Evolutionary conservation across 1,140 invertebrate species (phyloP), one percentile per base, ranked within the genome.

Genomic region (Eurosta solidaginis): DNA sequence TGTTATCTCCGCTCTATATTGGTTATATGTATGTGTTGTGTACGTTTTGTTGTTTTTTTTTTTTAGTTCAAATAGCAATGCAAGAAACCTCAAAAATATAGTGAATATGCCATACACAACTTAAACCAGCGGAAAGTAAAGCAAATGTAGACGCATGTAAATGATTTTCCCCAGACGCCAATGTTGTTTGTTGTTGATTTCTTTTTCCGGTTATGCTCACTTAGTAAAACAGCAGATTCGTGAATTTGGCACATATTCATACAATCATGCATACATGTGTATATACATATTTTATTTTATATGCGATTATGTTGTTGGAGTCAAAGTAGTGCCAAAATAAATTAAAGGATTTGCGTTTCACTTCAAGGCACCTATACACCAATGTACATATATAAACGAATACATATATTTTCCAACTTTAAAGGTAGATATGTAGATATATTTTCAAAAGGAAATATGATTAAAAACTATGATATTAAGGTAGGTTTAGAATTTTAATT

Each of bases 101-200:
- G n/a, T n/a, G n/a, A n/a, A 29, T 59, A 29, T 59, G 54, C 12
- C 59, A 42, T 4, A 33, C 33, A 40, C 36, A 68, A 22, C 59
- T n/a, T n/a, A 42, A 22, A 14, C 14, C 33, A 25, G 59, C 59
- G 59, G 59, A 68, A 68, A 68, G 59, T 68, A 36, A 40, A 68
- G 33, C 59, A 68, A 68, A 68, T 68, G 33, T 68, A 42, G 59
- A 68, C 59, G 59, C 59, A 68, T 68, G 59, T 68, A 68, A 68
- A 68, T 68, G 59, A 68, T 68, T 68, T 68, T 68, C 59, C 33
- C 59, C 36, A 68, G 59, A 68, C 59, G 29, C 17, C 27, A 0
- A 20, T 12, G 9, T 9, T 4, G 3, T 27, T 7, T 36, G n/a
- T 36, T 63, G 33, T 6, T 63, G 25, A 9, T 47, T 47, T 14